phyloP scores from a whole-genome alignment of 2,888 invertebrate species.

The Caenorhabditis wallacei region DNA sequence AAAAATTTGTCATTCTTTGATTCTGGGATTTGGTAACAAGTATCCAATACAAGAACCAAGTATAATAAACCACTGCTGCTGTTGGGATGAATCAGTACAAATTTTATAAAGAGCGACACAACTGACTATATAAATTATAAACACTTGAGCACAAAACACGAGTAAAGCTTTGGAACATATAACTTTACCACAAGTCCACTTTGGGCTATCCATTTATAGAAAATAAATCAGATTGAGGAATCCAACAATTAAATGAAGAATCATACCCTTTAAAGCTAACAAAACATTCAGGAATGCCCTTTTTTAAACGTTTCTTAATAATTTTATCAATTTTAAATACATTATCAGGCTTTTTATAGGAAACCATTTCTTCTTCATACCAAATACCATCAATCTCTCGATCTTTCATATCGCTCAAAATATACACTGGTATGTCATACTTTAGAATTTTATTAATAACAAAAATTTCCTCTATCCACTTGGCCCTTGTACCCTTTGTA shows the following conservation, averaged over 20 bases:
- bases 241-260: conserved; percentile 6
- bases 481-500: conserved; percentile 1
- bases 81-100: neutral
- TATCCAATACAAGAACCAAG: conserved; percentile 34
- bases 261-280: neutral
- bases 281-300: neutral
- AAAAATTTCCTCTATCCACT: conserved; percentile 4
- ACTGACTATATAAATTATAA: conserved; percentile 24
- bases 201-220: conserved; percentile 1
- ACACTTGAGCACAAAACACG: conserved; percentile 20
- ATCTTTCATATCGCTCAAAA: neutral
- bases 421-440: conserved; percentile 16
- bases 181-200: conserved; percentile 16
- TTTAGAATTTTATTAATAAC: neutral
- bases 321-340: neutral
- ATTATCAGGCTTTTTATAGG: neutral
- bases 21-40: conserved; percentile 38
- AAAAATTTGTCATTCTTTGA: conserved; percentile 27
- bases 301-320: neutral
- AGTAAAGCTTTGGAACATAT: conserved; percentile 17
- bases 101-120: conserved; percentile 19
- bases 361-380: conserved; percentile 17
- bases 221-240: neutral
- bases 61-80: conserved; percentile 23
- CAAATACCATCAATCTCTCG: conserved; percentile 11